phyloP scores from a whole-genome alignment of 2,797 vertebrate genomes.

The Sebastes hubbsi region DNA sequence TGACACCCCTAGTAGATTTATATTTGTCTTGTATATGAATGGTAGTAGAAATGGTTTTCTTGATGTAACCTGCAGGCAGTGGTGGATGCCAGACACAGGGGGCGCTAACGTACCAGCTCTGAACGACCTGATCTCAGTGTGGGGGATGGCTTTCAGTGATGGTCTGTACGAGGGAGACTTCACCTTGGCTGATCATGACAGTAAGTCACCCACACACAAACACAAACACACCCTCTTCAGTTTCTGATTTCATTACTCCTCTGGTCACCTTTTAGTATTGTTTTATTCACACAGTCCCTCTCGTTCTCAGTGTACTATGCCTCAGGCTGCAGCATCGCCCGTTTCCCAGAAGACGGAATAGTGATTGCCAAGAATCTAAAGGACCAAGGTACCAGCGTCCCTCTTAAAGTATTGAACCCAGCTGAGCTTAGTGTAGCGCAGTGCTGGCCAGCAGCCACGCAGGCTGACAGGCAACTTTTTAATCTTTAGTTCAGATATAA shows the following conservation, averaged over 20 bases:
- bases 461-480: background rate
- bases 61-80: conserved; percentile 84
- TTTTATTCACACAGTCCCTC: background rate
- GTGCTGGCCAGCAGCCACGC: conserved; percentile 13
- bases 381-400: conserved; percentile 90
- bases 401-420: conserved; percentile 4
- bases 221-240: background rate
- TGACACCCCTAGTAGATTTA: background rate
- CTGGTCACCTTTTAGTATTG: background rate
- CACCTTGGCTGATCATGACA: conserved; percentile 94
- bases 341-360: conserved; percentile 95
- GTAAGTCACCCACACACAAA: conserved; percentile 80
- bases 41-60: background rate
- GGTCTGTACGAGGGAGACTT: conserved; percentile 98
- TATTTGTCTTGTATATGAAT: background rate
- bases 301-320: conserved; percentile 93
- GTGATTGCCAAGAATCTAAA: conserved; percentile 96
- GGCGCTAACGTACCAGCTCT: conserved; percentile 96
- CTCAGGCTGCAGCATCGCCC: conserved; percentile 96
- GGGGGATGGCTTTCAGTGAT: conserved; percentile 98
- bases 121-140: conserved; percentile 96
- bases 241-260: background rate
- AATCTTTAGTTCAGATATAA: background rate
- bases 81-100: conserved; percentile 99
- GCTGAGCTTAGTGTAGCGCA: conserved; percentile 2